phyloP scores from a whole-genome alignment of 2,797 vertebrate species.

The Aphelocoma californica region DNA sequence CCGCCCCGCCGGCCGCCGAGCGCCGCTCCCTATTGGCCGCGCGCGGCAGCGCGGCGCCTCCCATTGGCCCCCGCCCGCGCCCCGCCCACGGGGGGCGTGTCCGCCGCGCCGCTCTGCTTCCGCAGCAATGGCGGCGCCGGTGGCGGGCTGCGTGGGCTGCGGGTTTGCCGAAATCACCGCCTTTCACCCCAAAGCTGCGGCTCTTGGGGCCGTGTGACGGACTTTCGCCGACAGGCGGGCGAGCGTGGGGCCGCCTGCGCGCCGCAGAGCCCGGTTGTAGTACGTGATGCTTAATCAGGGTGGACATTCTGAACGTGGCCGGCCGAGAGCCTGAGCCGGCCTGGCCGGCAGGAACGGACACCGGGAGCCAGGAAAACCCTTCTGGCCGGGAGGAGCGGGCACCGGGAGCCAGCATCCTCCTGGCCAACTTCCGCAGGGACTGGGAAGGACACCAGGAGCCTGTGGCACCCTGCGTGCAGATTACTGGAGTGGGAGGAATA shows the following conservation, averaged over 20 bases:
- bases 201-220: fast-evolving
- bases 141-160: fast-evolving
- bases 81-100: fast-evolving
- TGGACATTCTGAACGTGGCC: neutral
- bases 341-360: neutral
- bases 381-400: neutral
- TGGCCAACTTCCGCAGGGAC: neutral
- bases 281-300: fast-evolving
- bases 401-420: neutral
- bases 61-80: neutral
- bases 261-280: fast-evolving
- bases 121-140: neutral
- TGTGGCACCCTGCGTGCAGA: neutral
- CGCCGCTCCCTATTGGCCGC: neutral
- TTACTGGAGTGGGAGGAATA: fast-evolving
- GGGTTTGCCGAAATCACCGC: fast-evolving
- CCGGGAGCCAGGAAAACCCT: neutral
- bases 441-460: too few species aligned
- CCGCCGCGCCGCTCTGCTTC: fast-evolving
- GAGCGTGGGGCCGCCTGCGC: too few species aligned
- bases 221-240: too few species aligned
- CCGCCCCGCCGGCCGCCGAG: fast-evolving
- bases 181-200: neutral
- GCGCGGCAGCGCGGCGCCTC: fast-evolving
- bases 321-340: neutral